Evolutionary conservation across 2,113 vertebrate genomes (phyloP).

Genomic region (Datnioides undecimradiatus): DNA sequence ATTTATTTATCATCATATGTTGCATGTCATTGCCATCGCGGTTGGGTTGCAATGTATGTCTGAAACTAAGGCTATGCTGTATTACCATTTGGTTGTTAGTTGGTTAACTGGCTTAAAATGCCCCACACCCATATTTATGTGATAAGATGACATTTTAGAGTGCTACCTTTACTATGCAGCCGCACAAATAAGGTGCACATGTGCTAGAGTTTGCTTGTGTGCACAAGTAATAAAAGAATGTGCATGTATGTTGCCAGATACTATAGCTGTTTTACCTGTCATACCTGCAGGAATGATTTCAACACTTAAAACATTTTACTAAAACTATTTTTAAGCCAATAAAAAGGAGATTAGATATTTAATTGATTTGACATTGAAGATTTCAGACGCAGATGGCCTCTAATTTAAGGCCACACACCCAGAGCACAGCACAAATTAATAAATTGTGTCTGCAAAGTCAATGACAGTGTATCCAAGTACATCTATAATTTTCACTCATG

Average conservation of each 20-base stretch:
- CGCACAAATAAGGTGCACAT: background rate
- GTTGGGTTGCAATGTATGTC: background rate
- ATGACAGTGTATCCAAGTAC: conserved; percentile 13
- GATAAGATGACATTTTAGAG: background rate
- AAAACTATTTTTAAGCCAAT: conserved; percentile 17
- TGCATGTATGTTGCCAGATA: background rate
- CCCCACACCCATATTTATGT: background rate
- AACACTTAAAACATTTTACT: conserved; percentile 10
- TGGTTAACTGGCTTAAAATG: background rate
- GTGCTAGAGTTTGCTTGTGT: too few species aligned
- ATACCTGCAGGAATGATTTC: background rate
- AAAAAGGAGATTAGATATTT: conserved; percentile 24
- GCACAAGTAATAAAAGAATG: too few species aligned
- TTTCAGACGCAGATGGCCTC: conserved; percentile 17
- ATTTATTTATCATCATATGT: background rate
- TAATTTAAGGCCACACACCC: background rate
- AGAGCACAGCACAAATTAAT: conserved; percentile 17
- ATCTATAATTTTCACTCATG: conserved; percentile 3
- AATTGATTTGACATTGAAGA: conserved; percentile 25
- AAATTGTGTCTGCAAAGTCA: conserved; percentile 36
- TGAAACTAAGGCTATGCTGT: background rate
- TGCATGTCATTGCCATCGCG: background rate
- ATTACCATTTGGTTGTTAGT: background rate
- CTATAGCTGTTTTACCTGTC: too few species aligned
- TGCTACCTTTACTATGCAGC: too few species aligned